phyloP scores from a whole-genome alignment of 2,797 vertebrate genomes.

The Darevskia mixta region DNA sequence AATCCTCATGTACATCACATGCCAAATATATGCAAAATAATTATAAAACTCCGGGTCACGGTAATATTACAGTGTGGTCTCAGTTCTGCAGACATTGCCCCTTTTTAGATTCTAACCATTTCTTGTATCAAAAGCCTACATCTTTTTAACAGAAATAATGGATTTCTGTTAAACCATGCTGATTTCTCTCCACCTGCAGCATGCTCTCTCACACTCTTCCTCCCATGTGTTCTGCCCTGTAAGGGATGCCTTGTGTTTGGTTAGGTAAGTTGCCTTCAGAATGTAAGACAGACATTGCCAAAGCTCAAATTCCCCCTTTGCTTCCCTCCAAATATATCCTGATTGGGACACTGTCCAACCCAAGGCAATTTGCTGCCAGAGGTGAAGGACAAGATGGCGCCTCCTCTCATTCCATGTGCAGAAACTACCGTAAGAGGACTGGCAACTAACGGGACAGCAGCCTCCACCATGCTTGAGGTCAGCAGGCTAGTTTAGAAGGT shows the following conservation, averaged over 20 bases:
- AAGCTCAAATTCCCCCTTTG: background rate
- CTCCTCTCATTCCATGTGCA: too few species aligned
- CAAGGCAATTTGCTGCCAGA: too few species aligned
- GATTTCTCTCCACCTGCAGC: background rate
- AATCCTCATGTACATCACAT: background rate
- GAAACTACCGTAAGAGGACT: too few species aligned
- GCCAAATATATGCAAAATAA: background rate
- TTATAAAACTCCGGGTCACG: background rate
- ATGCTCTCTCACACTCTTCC: background rate
- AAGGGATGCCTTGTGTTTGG: background rate
- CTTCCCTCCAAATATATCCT: background rate
- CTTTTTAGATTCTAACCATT: background rate
- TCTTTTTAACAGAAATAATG: background rate
- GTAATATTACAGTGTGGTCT: background rate
- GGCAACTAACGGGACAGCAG: too few species aligned
- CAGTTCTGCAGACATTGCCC: background rate
- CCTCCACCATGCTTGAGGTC: too few species aligned
- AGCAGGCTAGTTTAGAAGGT: too few species aligned
- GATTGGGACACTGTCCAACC: background rate
- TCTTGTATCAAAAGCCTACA: conserved; percentile 12
- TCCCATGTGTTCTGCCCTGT: background rate
- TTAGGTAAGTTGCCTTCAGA: background rate
- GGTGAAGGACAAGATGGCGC: too few species aligned
- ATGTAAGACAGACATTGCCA: background rate
- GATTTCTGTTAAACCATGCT: background rate